Base-by-base conservation (phyloP, 2,888 invertebrate genomes). In the Agrenia bidenticulata region DNA sequence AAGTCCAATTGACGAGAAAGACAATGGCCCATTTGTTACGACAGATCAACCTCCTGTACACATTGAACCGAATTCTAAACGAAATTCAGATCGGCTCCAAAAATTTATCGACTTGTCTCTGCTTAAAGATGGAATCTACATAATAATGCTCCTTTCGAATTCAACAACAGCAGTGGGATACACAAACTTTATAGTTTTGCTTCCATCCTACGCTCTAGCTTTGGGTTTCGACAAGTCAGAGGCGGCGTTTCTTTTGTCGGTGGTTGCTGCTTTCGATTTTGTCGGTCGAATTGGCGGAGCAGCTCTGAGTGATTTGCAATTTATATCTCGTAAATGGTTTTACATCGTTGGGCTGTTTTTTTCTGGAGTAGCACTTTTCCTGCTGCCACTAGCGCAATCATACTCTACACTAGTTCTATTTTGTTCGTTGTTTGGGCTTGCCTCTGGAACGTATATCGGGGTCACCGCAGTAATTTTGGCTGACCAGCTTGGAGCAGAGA, bases 381-480 rank as follows among this genome's bases (percentile, higher is more conserved):
- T 88, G 37, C 81, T 92, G 70, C 92, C 92, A 0, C 80, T 89
- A 26, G 85, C 87, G n/a, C 78, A 81, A 0, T 83, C 83, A 42
- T 73, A 71, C 53, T 49, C 61, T 13, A 41, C 62, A 39, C 61
- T 92, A 1, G 85, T 88, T 57, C 82, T 84, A 27, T 88, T 87
- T 78, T 92, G 91, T 79, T 86, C 87, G 0, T 77, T 89, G 0
- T 92, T 92, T 77, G 92, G 92, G 1, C 80, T 92, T 17, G 88
- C 91, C 1, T 91, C 92, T 0, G 92, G 92, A 11, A 85, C 89
- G 1, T 92, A 92, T 78, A 90, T 91, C 0, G 92, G 92, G 2
- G 88, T 92, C 15, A 91, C 91, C 0, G 91, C 92, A 0, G 87
- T 92, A 42, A 90, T 92, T 2, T 90, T 92, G 89, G 90, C 91